Evolutionary conservation across 2,888 invertebrate species (phyloP), one percentile per base, ranked within the genome.

Genomic region (Callosobruchus maculatus): DNA sequence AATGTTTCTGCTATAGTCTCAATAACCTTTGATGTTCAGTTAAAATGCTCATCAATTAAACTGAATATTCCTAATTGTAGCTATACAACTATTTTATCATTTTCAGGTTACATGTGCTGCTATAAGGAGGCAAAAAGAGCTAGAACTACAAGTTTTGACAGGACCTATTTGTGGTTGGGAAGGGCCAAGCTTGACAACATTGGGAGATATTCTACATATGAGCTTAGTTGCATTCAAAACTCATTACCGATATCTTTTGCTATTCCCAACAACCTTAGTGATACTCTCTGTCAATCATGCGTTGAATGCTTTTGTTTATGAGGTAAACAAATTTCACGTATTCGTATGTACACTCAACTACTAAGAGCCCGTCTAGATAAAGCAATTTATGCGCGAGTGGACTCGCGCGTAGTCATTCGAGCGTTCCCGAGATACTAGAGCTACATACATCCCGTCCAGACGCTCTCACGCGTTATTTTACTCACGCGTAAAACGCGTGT

Each of bases 91-190:
- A n/a, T n/a, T n/a, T n/a, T n/a, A n/a, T n/a, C n/a, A n/a, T 49
- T 49, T 68, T 5, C 85, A 97, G 97, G 93, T 95, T 81, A 92
- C 92, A 21, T 98, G 98, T 87, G 93, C 95, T 72, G 93, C 95
- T 22, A 92, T 95, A 67, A 90, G 99, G 68, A 92, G 97, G 20
- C 97, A 98, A 85, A 98, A 97, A 86, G 98, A 99, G 88, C 89
- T 98, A 80, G 99, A 99, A 83, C 88, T 98, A 75, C 99, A 99
- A 88, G 96, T 99, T 74, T 90, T 99, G 79, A 95, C 95, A 0
- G 96, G 97, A 0, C 95, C 95, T 70, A 95, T 99, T n/a, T 91
- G 95, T 73, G 96, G 96, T 9, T 98, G 97, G 97, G 97, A 98
- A 83, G 97, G 98, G 2, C 93, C 94, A 85, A 93, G 92, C 82